phyloP scores from a whole-genome alignment of 2,113 vertebrate genomes.

The Perognathus longimembris region DNA sequence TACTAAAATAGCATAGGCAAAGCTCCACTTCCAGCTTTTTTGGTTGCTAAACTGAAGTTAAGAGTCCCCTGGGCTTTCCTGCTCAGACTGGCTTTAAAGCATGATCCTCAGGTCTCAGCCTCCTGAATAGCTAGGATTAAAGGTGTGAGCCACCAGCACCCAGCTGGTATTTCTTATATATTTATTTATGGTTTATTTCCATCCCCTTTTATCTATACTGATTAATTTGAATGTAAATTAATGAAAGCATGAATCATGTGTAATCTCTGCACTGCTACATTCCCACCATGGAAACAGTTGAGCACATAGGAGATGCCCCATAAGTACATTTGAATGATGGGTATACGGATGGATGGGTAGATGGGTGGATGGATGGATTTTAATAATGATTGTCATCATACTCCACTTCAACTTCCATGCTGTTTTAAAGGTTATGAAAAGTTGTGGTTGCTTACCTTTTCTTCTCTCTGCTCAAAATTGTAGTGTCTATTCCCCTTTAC shows the following conservation, averaged over 20 bases:
- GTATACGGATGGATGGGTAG: not conserved
- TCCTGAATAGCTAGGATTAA: too few species aligned
- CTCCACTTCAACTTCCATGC: not conserved
- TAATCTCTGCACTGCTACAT: not conserved
- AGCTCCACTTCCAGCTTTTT: too few species aligned
- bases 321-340: not conserved
- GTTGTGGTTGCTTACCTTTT: not conserved
- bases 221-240: not conserved
- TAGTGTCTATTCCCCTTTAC: not conserved
- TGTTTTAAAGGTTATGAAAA: constrained; percentile 10
- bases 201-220: not conserved
- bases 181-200: constrained; percentile 12
- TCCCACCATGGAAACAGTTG: not conserved
- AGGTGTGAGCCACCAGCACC: too few species aligned
- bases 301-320: not conserved
- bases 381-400: not conserved
- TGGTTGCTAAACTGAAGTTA: too few species aligned
- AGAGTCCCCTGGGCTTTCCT: too few species aligned
- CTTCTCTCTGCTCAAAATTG: not conserved
- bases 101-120: too few species aligned
- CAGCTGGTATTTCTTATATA: not conserved
- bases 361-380: not conserved
- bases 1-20: too few species aligned
- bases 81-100: too few species aligned
- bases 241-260: not conserved